Conservation (phyloP, 2,888 invertebrate species). For the Drosophila aldrichi region DNA sequence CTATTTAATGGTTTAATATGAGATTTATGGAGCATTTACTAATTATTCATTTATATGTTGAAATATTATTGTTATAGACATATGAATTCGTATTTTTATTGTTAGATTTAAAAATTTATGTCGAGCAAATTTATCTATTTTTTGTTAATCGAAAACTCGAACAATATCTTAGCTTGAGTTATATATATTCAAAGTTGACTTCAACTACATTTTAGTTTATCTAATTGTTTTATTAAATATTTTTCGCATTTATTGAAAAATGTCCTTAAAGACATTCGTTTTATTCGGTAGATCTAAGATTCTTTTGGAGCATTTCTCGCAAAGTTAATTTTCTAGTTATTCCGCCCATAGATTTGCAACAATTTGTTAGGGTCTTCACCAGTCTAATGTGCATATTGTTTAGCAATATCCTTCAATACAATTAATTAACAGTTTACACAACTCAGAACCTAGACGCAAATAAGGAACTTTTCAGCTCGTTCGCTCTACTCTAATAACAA, state of each 20-base stretch:
- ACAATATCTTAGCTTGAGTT: background rate
- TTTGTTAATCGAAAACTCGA: background rate
- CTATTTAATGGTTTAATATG: background rate
- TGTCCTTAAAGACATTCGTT: background rate
- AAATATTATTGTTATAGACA: background rate
- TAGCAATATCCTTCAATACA: constrained; percentile 27
- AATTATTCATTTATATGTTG: background rate
- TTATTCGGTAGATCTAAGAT: background rate
- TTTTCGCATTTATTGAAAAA: background rate
- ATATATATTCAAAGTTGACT: background rate
- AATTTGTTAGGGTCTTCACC: background rate
- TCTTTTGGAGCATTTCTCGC: background rate
- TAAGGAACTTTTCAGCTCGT: constrained; percentile 61
- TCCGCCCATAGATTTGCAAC: background rate
- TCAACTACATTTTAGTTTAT: background rate
- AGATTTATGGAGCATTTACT: background rate
- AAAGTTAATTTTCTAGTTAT: background rate
- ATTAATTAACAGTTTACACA: constrained; percentile 63
- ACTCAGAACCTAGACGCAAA: constrained; percentile 54
- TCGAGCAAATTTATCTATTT: background rate
- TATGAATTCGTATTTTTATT: background rate
- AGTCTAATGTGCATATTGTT: constrained; percentile 18
- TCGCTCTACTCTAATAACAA: constrained; percentile 54
- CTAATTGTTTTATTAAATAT: background rate
- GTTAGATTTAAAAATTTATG: background rate